A percentile compares a stretch with the other conserved stretches of the same genome.
phyloP scores from a whole-genome alignment of 2,888 invertebrate genomes.

The Sylvicola cinctus region DNA sequence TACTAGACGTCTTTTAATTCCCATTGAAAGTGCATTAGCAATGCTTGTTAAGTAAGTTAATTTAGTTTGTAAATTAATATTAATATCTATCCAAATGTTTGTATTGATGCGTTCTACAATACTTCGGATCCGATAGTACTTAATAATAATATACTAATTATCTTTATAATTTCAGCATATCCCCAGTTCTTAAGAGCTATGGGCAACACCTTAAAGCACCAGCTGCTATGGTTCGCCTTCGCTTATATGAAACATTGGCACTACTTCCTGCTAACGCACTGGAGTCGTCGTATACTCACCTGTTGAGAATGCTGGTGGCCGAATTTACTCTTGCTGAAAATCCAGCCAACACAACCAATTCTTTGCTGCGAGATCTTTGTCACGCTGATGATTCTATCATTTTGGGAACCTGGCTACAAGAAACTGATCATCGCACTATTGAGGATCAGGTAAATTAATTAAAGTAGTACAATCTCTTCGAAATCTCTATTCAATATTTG shows the following conservation, averaged over 20 bases:
- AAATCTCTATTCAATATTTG: background rate
- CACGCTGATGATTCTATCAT: conserved; percentile 81
- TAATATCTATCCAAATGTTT: too few species aligned
- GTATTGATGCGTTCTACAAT: too few species aligned
- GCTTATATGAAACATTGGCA: conserved; percentile 75
- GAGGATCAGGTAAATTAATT: conserved; percentile 71
- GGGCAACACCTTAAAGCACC: conserved; percentile 87
- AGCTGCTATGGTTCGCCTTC: conserved; percentile 77
- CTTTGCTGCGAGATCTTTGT: conserved; percentile 59
- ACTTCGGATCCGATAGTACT: too few species aligned
- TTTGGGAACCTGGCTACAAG: conserved; percentile 85
- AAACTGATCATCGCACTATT: conserved; percentile 88
- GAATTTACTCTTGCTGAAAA: conserved; percentile 92
- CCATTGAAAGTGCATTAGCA: conserved; percentile 86
- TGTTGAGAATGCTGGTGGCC: conserved; percentile 77
- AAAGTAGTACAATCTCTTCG: conserved; percentile 1
- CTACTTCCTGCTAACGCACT: conserved; percentile 58
- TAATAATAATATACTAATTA: conserved; percentile 5
- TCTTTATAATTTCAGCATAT: conserved; percentile 37
- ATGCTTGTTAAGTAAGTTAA: conserved; percentile 74
- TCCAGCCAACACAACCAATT: conserved; percentile 76
- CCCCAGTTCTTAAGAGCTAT: conserved; percentile 66
- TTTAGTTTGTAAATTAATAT: background rate
- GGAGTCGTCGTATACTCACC: conserved; percentile 70
- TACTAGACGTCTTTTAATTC: conserved; percentile 65